A percentile compares a stretch with the other conserved stretches of the same genome.
These are phyloP conservation scores for Synergus japonicus DNA, from an alignment of 2,888 invertebrate species.

Conservation along the genomic window DNA sequence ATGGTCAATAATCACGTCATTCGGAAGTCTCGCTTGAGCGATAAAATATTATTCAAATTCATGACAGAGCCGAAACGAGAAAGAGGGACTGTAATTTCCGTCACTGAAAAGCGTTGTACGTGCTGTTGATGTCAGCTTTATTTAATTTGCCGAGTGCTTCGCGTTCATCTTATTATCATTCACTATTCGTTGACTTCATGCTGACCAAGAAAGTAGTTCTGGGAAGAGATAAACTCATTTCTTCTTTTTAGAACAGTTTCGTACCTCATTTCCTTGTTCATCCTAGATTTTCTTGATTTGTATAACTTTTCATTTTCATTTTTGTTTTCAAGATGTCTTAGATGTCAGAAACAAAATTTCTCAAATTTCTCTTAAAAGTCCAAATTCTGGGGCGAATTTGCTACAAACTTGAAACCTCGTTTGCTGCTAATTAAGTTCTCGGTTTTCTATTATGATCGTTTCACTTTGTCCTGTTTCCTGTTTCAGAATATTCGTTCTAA, in stretches of 20 bases:
- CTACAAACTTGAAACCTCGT: background rate
- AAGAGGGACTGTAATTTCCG: constrained; percentile 20
- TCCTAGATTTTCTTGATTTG: background rate
- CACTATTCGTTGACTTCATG: constrained; percentile 33
- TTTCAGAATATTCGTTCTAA: constrained; percentile 38
- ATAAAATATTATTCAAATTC: constrained; percentile 26
- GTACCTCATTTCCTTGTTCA: background rate
- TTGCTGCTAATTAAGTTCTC: background rate
- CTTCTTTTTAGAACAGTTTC: background rate
- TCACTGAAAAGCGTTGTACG: constrained; percentile 42
- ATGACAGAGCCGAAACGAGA: background rate
- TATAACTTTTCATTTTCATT: background rate
- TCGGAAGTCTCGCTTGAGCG: background rate
- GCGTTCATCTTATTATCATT: constrained; percentile 48
- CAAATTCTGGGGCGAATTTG: background rate
- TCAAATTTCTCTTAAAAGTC: background rate
- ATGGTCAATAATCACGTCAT: constrained; percentile 1
- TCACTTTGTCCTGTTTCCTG: constrained; percentile 23
- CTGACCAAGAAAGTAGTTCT: background rate
- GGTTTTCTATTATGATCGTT: constrained; percentile 11
- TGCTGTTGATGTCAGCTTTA: constrained; percentile 54
- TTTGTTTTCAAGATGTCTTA: too few species aligned
- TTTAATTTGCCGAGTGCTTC: constrained; percentile 52
- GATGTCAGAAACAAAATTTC: background rate
- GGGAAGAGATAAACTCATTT: background rate